Evolutionary conservation across 1,140 invertebrate genomes (phyloP), one percentile per base, ranked within the genome.

Genomic region (Macrotrachela quadricornifera): DNA sequence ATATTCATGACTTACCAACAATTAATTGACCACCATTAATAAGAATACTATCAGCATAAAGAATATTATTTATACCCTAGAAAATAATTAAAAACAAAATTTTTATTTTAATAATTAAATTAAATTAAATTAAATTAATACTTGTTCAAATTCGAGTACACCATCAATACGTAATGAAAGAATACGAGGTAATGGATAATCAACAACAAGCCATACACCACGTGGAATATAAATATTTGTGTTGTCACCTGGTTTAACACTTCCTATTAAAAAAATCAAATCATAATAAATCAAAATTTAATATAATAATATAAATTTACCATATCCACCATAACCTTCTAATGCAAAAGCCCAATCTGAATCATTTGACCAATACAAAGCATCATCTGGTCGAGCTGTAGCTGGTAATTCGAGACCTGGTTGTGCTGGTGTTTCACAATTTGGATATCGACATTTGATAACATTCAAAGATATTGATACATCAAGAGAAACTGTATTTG

Each of bases 171-270:
- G 55, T 1, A 68, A 37, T 14, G 50, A 61, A 15, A 57, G 58
- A 16, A 68, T 38, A 10, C 39, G 48, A 1, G 63, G 62, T 2
- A 62, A 39, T 10, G 37, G 43, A 11, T 56, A 55, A 51, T 65
- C 59, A 3, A 59, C 59, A 1, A 66, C 57, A 14, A 66, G 54
- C 64, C 64, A 68, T 18, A 57, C 51, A 49, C 56, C 66, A 66
- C 21, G 21, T 53, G 41, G 56, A 52, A 44, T 42, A 46, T 18
- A 14, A 43, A 43, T 43, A n/a, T 17, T n/a, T 14, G 42, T n/a
- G 10, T 17, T n/a, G 10, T 43, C 16, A 14, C 14, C 6, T 14
- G 21, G 21, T 30, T 30, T 30, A 30, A 43, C 42, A 43, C 14
- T 43, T 43, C 16, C 42, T 16, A n/a, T 16, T n/a, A n/a, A 14